Conservation (phyloP, 37 sponge, comb jelly and placozoan genomes). For the Spongia lamella region DNA sequence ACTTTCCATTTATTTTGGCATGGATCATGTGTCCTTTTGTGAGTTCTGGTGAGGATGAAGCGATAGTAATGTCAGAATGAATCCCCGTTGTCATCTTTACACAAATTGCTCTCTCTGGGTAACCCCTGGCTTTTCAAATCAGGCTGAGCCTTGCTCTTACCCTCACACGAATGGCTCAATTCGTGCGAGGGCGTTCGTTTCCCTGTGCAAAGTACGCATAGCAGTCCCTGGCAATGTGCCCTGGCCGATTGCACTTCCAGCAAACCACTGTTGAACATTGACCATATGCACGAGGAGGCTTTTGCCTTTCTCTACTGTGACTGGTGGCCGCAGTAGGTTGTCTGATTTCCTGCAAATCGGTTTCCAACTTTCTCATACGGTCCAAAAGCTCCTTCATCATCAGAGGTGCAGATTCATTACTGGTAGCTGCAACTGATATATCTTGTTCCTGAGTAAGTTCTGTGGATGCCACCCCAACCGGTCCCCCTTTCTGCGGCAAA, state of each 20-base stretch:
- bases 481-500: background rate
- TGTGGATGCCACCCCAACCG: background rate
- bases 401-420: background rate
- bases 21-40: background rate
- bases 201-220: background rate
- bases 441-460: background rate
- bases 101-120: background rate
- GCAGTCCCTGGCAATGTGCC: background rate
- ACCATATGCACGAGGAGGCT: background rate
- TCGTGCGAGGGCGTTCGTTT: background rate
- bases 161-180: background rate
- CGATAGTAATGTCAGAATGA: background rate
- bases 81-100: background rate
- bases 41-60: too few species aligned
- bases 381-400: too few species aligned
- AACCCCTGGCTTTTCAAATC: background rate
- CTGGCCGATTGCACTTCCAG: background rate
- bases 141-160: background rate
- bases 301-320: background rate
- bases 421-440: background rate
- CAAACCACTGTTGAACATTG: background rate
- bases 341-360: background rate
- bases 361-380: background rate
- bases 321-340: too few species aligned
- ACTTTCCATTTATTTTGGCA: background rate